Evolutionary conservation across 2,888 invertebrate species (phyloP), one percentile per base, ranked within the genome.

Genomic region (Prostheceraeus crozeri): DNA sequence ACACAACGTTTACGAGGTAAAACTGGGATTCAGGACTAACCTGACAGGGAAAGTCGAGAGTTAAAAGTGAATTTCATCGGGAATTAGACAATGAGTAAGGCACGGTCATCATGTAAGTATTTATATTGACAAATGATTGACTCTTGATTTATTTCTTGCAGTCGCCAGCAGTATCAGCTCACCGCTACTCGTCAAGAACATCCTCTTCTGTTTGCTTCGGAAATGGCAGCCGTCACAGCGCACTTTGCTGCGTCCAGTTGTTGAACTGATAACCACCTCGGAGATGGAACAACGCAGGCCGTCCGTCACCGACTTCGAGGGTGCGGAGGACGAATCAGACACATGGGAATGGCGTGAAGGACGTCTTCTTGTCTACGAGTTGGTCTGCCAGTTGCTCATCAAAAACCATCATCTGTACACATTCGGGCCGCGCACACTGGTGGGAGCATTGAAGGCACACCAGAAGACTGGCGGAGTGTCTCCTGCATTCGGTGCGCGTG

Each of bases 341-440:
- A 66, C 68, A 1, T 74, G 74, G 74, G 70, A 74, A 62, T 71
- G 70, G 57, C 63, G 69, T 59, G 74, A 74, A 59, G 74, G 74
- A 0, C 63, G 72, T 11, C 61, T 74, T 62, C 67, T 74, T 62
- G 71, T 72, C 3, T 74, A 71, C 61, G 74, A 74, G 56, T 66
- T 73, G n/a, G 68, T 73, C 55, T 66, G 70, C 33, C 66, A 70
- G 58, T 72, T 71, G 61, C 65, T 73, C 23, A 68, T 71, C 52
- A 72, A 73, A 64, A 70, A 72, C 56, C 72, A 73, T 58, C 69
- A 69, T 68, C 59, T 71, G 45, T 70, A 71, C 62, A 72, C 71
- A 21, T 72, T 72, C 65, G 71, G 70, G 21, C 66, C 69, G 31
- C n/a, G n/a, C n/a, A n/a, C n/a, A n/a, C n/a, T n/a, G n/a, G n/a